These are phyloP conservation scores for Asteroscopus sphinx DNA, from an alignment of 2,888 invertebrate species.

Conservation along the genomic window DNA sequence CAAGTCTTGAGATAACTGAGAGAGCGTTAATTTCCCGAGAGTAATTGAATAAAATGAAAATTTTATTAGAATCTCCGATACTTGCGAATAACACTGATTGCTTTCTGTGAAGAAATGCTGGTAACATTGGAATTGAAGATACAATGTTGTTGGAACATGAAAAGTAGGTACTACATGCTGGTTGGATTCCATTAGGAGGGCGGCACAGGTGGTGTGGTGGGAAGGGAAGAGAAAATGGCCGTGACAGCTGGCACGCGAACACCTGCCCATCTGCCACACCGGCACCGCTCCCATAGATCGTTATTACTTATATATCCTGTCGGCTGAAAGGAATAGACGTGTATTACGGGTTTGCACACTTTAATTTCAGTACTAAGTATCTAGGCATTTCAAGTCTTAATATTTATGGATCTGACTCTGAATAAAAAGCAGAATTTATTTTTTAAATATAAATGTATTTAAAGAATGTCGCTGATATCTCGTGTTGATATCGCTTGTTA, in stretches of 20 bases:
- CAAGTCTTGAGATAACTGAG: slow-evolving; percentile 10
- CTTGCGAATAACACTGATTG: slow-evolving; percentile 9
- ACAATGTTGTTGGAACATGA: slow-evolving; percentile 18
- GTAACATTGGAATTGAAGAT: slow-evolving; percentile 1
- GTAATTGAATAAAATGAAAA: slow-evolving; percentile 10
- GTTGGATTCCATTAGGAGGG: slow-evolving; percentile 26
- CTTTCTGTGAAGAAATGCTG: slow-evolving; percentile 11
- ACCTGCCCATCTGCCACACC: slow-evolving; percentile 80
- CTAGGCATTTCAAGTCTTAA: background rate
- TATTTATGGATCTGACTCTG: slow-evolving; percentile 7
- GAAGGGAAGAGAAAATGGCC: slow-evolving; percentile 58
- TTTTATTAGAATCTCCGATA: slow-evolving; percentile 14
- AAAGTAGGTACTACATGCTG: too few species aligned
- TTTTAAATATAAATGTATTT: slow-evolving; percentile 2
- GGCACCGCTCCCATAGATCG: slow-evolving; percentile 43
- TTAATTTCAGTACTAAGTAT: background rate
- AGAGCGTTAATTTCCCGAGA: slow-evolving; percentile 2
- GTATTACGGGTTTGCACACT: slow-evolving; percentile 6
- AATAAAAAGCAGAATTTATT: slow-evolving; percentile 10
- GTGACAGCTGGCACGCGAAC: slow-evolving; percentile 76
- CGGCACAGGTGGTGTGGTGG: slow-evolving; percentile 60
- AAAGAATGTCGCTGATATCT: background rate
- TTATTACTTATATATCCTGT: slow-evolving; percentile 52
- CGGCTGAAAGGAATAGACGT: slow-evolving; percentile 18
- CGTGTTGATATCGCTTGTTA: slow-evolving; percentile 1